Base-by-base conservation (phyloP, 2,113 vertebrate species). In the Caranx melampygus region DNA sequence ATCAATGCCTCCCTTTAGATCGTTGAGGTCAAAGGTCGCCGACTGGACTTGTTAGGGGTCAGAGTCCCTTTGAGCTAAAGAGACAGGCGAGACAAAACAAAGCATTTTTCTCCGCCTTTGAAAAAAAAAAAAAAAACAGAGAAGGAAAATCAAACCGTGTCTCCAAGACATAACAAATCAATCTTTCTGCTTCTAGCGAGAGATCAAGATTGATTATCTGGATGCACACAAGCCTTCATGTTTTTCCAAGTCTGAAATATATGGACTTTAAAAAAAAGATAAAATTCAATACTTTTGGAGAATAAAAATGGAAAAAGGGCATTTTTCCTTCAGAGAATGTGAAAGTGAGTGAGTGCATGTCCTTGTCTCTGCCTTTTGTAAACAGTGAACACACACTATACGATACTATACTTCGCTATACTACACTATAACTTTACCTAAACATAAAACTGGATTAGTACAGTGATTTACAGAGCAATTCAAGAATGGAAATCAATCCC, bases 21-120 rank as follows among this genome's bases (percentile, higher is more conserved):
- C 40, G 3, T 15, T 0, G 2, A 47, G 83, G 89, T 89, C 79
- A 88, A 85, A 89, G 90, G 87, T 87, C 21, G 35, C 82, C 70
- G 81, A 83, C 86, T 60, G 75, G 88, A 79, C 84, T 87, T 91
- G 92, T 87, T 79, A 63, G 44, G 60, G 81, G 78, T 91, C 92
- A 82, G 34, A 6, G 82, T 77, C 37, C 42, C 76, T 83, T 75
- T 83, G 75, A 83, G 81, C 60, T 64, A 61, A 76, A 83, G 72
- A 87, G 87, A 87, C 84, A 85, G 59, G 15, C 34, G 31, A 92
- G 90, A 91, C 82, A 87, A 89, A 91, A 89, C 87, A 92, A 92
- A 81, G 58, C 72, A 35, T 83, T 74, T 76, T 45, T 62, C 62
- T 67, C 51, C 2, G 21, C 47, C 69, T 74, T 67, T 65, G 63